Evolutionary conservation across 2,888 invertebrate species (phyloP).

Genomic region (Noctua janthina): DNA sequence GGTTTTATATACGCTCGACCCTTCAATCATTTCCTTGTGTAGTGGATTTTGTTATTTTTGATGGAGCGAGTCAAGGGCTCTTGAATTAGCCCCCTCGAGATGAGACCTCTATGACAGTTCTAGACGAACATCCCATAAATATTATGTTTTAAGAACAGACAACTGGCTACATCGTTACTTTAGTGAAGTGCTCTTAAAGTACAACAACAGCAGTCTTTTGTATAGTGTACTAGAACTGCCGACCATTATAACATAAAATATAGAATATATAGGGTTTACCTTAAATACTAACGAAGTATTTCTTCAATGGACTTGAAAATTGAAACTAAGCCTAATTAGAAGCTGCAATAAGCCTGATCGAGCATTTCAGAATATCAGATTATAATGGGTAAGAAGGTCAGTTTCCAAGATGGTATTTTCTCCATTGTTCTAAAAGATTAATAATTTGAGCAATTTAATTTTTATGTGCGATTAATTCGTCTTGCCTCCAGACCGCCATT

Average conservation of each 20-base stretch:
- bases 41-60: constrained; percentile 55
- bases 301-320: constrained; percentile 24
- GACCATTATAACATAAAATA: constrained; percentile 7
- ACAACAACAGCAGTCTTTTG: neutral
- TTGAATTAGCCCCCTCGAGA: constrained; percentile 33
- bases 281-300: constrained; percentile 8
- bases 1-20: constrained; percentile 45
- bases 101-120: constrained; percentile 14
- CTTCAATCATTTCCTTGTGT: constrained; percentile 50
- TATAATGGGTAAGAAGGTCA: constrained; percentile 15
- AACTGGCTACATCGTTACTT: neutral
- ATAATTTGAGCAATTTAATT: constrained; percentile 62
- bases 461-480: constrained; percentile 66
- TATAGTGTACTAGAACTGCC: neutral
- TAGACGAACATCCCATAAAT: neutral
- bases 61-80: constrained; percentile 23
- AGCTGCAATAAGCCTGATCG: constrained; percentile 8
- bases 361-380: constrained; percentile 36
- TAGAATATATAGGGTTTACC: neutral
- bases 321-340: constrained; percentile 13
- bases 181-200: neutral
- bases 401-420: constrained; percentile 31
- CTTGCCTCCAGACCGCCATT: constrained; percentile 54
- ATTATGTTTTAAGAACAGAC: neutral
- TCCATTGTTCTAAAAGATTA: constrained; percentile 59